phyloP scores from a whole-genome alignment of 2,113 vertebrate species.

The Vidua macroura region DNA sequence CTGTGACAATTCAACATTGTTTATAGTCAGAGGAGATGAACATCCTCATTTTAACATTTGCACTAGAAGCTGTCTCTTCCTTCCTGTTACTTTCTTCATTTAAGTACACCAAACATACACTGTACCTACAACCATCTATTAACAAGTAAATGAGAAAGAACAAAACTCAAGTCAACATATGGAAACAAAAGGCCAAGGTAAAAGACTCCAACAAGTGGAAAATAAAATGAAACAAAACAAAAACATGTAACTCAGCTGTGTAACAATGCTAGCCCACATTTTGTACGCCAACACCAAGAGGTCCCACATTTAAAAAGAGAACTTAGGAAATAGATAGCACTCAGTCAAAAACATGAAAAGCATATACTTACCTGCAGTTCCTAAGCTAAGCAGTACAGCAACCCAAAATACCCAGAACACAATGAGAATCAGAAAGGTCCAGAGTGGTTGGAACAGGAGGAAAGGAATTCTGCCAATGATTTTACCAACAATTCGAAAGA shows the following conservation, averaged over 20 bases:
- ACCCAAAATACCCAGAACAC: constrained; percentile 81
- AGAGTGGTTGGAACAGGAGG: constrained; percentile 75
- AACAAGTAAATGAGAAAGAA: neutral
- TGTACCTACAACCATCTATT: neutral
- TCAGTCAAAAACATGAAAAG: neutral
- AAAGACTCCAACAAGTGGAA: neutral
- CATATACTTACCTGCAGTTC: constrained; percentile 75
- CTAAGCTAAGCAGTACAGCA: constrained; percentile 78
- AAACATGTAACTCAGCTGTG: neutral
- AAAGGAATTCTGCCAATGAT: constrained; percentile 66
- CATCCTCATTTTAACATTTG: neutral
- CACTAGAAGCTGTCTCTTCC: neutral
- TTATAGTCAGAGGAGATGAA: neutral
- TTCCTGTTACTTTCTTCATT: neutral
- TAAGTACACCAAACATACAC: neutral
- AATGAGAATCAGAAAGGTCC: constrained; percentile 74
- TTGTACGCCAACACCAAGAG: neutral
- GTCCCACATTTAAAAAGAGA: neutral
- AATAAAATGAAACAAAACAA: neutral
- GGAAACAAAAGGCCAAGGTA: neutral
- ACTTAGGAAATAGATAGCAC: neutral
- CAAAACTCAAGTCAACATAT: neutral
- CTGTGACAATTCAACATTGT: neutral
- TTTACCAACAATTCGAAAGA: constrained; percentile 70
- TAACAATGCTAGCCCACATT: neutral